These are phyloP conservation scores for Deroplatys truncata DNA, from an alignment of 2,888 invertebrate species.

Conservation along the genomic window DNA sequence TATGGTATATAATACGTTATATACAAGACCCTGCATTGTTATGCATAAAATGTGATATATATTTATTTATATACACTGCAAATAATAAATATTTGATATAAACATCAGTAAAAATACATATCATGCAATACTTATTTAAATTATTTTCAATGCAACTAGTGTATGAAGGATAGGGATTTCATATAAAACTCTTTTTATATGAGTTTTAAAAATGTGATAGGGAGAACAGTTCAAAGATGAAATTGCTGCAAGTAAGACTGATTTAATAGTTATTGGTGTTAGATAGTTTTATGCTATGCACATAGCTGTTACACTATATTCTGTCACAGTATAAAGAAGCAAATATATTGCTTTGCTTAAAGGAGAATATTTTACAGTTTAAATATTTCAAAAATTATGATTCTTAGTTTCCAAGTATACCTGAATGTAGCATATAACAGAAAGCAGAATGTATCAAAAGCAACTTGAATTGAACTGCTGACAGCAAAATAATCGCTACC, in stretches of 20 bases:
- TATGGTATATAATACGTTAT: background rate
- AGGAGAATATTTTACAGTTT: too few relatives aligned
- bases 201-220: background rate
- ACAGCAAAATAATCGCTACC: too few relatives aligned
- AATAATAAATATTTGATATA: conserved; percentile 4
- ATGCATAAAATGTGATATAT: background rate
- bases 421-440: too few relatives aligned
- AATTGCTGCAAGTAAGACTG: background rate
- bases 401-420: too few relatives aligned
- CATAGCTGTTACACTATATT: background rate
- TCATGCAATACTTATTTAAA: background rate
- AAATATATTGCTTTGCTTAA: too few relatives aligned
- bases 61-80: background rate
- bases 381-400: too few relatives aligned
- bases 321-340: background rate
- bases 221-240: background rate
- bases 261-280: background rate
- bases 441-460: too few relatives aligned
- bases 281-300: background rate
- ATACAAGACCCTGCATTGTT: background rate
- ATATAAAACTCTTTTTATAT: background rate
- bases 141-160: background rate
- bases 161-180: background rate
- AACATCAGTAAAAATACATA: conserved; percentile 10
- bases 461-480: too few relatives aligned